Conservation (phyloP, 2,797 vertebrate species). For the Neopelma chrysocephalum region DNA sequence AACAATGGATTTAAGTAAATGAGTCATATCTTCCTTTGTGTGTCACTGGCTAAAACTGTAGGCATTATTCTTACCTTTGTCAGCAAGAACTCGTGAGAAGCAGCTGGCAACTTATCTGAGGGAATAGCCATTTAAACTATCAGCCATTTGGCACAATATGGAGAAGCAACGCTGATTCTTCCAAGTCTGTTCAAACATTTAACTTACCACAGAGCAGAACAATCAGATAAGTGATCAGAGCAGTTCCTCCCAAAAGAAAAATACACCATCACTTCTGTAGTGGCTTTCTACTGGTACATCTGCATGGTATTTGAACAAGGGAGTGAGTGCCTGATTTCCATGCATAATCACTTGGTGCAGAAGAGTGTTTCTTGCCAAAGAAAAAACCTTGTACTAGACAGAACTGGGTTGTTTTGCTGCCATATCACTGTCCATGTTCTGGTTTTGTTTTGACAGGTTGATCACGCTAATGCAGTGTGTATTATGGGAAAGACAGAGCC, state of each 20-base stretch:
- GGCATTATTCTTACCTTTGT: neutral
- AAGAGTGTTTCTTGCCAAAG: neutral
- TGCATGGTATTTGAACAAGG: neutral
- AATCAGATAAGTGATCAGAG: neutral
- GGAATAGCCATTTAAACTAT: neutral
- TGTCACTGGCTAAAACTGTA: neutral
- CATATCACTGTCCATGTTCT: neutral
- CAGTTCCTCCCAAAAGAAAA: neutral
- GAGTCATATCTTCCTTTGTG: neutral
- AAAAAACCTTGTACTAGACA: neutral
- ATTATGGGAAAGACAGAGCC: slow-evolving; percentile 84
- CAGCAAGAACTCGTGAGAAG: neutral
- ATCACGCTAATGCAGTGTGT: slow-evolving; percentile 85
- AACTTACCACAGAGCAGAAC: neutral
- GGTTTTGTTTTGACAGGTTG: slow-evolving; percentile 75
- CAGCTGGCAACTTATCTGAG: neutral
- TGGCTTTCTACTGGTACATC: neutral
- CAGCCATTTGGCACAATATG: neutral
- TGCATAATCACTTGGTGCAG: neutral
- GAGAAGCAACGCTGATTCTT: neutral
- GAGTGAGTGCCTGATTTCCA: neutral
- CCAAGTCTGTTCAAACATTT: neutral
- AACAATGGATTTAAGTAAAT: neutral
- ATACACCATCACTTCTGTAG: neutral
- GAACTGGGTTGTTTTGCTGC: neutral